Evolutionary conservation across 2,888 invertebrate species (phyloP).

Genomic region (Oeneis ivallda): DNA sequence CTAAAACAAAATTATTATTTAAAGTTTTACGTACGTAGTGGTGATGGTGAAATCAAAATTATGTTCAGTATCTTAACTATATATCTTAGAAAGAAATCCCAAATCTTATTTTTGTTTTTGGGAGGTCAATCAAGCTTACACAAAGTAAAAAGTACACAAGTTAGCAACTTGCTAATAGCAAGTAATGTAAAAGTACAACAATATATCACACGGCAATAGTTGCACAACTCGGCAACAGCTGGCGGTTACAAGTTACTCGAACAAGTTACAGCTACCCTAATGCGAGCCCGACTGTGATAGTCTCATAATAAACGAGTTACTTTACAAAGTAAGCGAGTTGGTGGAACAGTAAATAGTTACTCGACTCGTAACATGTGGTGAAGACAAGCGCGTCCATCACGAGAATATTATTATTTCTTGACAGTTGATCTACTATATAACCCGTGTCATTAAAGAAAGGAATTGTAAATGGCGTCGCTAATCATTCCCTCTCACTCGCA

Average conservation of each 20-base stretch:
- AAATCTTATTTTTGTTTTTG: no score
- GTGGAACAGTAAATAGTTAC: conserved; percentile 8
- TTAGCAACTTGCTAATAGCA: no score
- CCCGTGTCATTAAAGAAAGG: no score
- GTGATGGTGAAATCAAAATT: no score
- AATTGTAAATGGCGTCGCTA: no score
- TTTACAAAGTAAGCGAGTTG: neutral
- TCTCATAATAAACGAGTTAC: conserved; percentile 20
- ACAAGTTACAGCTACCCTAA: conserved; percentile 20
- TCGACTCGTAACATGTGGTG: neutral
- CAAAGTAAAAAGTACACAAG: neutral
- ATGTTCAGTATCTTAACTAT: no score
- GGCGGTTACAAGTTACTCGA: conserved; percentile 10
- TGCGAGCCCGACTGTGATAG: conserved; percentile 10
- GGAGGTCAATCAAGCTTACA: neutral
- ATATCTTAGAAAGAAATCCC: no score
- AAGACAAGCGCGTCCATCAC: neutral
- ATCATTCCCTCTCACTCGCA: no score
- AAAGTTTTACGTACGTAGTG: no score
- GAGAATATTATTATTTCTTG: no score
- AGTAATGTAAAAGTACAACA: conserved; percentile 4
- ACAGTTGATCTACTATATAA: no score
- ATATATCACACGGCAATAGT: conserved; percentile 10
- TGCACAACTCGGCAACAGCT: conserved; percentile 25
- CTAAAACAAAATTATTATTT: no score